Conservation (phyloP, 2,113 vertebrate genomes). For the Scomber colias region DNA sequence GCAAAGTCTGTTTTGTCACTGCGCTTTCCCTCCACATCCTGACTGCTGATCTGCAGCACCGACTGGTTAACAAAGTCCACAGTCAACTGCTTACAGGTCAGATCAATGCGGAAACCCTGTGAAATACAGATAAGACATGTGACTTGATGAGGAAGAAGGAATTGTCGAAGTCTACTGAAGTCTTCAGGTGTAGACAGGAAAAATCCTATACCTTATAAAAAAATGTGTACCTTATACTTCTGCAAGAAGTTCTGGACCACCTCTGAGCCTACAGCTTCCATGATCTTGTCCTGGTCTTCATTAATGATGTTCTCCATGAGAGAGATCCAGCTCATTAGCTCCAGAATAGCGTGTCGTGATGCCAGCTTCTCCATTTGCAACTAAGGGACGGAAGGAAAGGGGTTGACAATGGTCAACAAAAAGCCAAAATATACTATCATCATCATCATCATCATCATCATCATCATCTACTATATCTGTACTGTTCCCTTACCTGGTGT, state of each 20-base stretch:
- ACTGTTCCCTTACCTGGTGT: slow-evolving; percentile 89
- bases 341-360: slow-evolving; percentile 94
- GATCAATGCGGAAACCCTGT: slow-evolving; percentile 96
- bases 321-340: slow-evolving; percentile 97
- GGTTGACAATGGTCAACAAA: not conserved
- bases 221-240: slow-evolving; percentile 92
- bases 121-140: slow-evolving; percentile 31
- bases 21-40: slow-evolving; percentile 96
- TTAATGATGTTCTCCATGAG: slow-evolving; percentile 94
- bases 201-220: too few relatives aligned
- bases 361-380: slow-evolving; percentile 97
- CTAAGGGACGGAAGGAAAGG: slow-evolving; percentile 74
- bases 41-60: slow-evolving; percentile 95
- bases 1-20: slow-evolving; percentile 98
- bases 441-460: not conserved
- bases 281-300: slow-evolving; percentile 92
- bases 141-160: not conserved
- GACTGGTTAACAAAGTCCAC: slow-evolving; percentile 99
- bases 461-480: not conserved
- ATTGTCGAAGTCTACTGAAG: too few relatives aligned
- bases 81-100: slow-evolving; percentile 96
- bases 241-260: slow-evolving; percentile 89
- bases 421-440: not conserved
- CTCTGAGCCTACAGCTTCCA: slow-evolving; percentile 89
- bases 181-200: too few relatives aligned